Evolutionary conservation across 1,140 invertebrate genomes (phyloP).

Genomic region (Dreissena rostriformis): DNA sequence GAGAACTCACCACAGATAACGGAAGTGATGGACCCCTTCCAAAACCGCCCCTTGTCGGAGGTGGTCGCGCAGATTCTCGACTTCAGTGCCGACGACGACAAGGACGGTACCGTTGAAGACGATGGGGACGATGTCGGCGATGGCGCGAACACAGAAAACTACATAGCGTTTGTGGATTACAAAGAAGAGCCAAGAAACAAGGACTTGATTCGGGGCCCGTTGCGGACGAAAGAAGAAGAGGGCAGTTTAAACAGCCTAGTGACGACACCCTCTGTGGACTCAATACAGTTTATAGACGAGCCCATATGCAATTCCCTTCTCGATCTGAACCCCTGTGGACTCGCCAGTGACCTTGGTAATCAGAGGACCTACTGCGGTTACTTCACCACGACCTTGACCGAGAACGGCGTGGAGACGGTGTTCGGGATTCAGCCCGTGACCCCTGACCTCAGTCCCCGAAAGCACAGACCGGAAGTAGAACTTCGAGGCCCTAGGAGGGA

Average conservation of each 20-base stretch:
- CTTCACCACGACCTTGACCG: constrained; percentile 4
- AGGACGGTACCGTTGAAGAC: background rate
- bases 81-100: background rate
- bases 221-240: constrained; percentile 12
- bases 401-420: constrained; percentile 25
- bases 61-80: constrained; percentile 46
- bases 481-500: background rate
- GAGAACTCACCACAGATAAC: too few relatives aligned
- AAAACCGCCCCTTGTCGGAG: constrained; percentile 36
- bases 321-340: background rate
- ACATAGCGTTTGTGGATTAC: constrained; percentile 46
- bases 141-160: constrained; percentile 3
- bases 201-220: constrained; percentile 31
- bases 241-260: constrained; percentile 4
- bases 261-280: background rate
- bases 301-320: background rate
- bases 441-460: background rate
- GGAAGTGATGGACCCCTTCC: constrained; percentile 30
- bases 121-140: background rate
- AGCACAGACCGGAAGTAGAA: constrained; percentile 2
- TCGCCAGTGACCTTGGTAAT: background rate
- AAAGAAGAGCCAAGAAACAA: constrained; percentile 50
- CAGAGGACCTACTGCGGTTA: background rate
- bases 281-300: background rate
- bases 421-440: constrained; percentile 16